These are phyloP conservation scores for Phalacrocorax brasilianus DNA, from an alignment of 2,113 vertebrate species.

Conservation along the genomic window DNA sequence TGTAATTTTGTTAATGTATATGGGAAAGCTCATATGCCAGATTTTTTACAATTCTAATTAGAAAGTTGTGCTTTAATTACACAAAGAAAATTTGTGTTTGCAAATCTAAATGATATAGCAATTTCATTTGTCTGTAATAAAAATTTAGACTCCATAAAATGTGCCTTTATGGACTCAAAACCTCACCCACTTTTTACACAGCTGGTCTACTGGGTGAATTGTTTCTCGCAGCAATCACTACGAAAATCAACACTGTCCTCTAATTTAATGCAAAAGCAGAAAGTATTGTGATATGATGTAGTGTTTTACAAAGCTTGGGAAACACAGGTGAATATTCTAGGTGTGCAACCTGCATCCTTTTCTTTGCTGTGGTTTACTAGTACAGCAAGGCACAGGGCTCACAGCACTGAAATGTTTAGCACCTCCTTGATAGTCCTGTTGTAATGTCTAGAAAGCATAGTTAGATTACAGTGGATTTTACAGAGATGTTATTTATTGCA, in stretches of 20 bases:
- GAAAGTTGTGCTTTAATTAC: constrained; percentile 16
- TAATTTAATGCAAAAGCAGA: background rate
- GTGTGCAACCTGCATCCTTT: fast-evolving
- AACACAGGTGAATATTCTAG: background rate
- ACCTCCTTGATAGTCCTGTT: background rate
- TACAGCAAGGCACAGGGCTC: background rate
- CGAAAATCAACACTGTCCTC: background rate
- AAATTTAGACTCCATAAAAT: background rate
- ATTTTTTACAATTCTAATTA: background rate
- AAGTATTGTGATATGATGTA: background rate
- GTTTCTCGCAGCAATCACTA: background rate
- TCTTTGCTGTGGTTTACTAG: background rate
- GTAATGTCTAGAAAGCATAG: background rate
- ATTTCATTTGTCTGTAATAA: background rate
- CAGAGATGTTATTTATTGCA: background rate
- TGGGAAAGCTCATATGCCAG: background rate
- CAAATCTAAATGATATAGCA: background rate
- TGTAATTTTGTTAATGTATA: background rate
- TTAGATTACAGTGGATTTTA: background rate
- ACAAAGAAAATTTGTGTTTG: background rate
- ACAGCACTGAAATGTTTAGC: background rate
- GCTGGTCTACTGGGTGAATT: background rate
- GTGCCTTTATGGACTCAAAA: background rate
- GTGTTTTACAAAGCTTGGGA: background rate
- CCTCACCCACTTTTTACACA: background rate